Evolutionary conservation across 2,888 invertebrate species (phyloP), one percentile per base, ranked within the genome.

Genomic region (Harpalus rubripes): DNA sequence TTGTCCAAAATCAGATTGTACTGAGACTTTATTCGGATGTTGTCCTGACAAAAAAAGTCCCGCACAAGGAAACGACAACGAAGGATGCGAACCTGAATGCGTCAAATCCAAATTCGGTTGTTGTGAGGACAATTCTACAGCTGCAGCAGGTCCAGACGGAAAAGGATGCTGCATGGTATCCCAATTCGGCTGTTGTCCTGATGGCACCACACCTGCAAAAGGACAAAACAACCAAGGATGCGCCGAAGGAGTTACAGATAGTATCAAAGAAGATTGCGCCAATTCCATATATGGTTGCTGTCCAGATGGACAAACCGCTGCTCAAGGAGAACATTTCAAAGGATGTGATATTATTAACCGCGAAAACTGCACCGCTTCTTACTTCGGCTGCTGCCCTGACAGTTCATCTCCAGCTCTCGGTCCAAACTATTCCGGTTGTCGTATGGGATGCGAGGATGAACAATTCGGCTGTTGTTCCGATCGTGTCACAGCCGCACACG

Each of bases 101-200:
- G 90, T 91, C 74, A 90, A 92, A 86, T 93, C 95, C 5, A 91
- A 93, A 87, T 97, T 94, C 89, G 98, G 98, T 3, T 98, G 98
- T 89, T 98, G 98, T 88, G 94, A 95, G 7, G 97, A 98, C 90
- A 95, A 94, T 76, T 93, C 93, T 85, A 96, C 95, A 0, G 90
- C 93, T 44, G 97, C 98, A 68, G 88, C 87, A 84, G 89, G 85
- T 16, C 81, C 81, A 8, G 63, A 85, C 84, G 74, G 10, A 16
- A 16, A 85, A 81, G 85, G 86, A 12, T 86, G 85, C n/a, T 97
- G 97, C 89, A 94, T 95, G 89, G 96, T 97, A 0, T 96, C 94
- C 92, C 96, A 97, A 90, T 97, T 97, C 89, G 98, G 98, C 1
- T 98, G 98, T 89, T 98, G 98, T 88, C 94, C 95, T 0, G 97